A percentile compares a stretch with the other conserved stretches of the same genome.
phyloP scores from a whole-genome alignment of 2,888 invertebrate genomes.

The Bedellia somnulentella region DNA sequence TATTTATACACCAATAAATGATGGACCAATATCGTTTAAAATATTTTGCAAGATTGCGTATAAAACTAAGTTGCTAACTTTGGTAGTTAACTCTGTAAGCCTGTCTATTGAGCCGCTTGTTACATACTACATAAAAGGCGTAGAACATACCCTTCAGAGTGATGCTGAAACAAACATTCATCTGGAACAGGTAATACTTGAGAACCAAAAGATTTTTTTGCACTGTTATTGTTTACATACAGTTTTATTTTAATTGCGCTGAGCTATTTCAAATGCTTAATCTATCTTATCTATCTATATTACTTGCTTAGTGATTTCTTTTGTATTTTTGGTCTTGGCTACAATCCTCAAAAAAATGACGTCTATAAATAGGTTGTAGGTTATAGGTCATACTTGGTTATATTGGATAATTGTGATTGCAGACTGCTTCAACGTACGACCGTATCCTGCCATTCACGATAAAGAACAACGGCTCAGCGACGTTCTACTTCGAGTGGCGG shows the following conservation, averaged over 20 bases:
- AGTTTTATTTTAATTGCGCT: no score
- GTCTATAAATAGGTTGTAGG: no score
- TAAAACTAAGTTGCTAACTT: slow-evolving; percentile 45
- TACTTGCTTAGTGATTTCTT: no score
- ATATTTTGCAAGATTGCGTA: slow-evolving; percentile 57
- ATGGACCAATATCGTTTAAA: slow-evolving; percentile 57
- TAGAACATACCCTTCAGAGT: slow-evolving; percentile 31
- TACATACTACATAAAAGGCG: slow-evolving; percentile 39
- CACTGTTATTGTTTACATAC: no score
- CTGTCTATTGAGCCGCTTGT: slow-evolving; percentile 53
- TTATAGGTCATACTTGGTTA: no score
- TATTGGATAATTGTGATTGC: no score
- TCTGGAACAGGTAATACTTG: slow-evolving; percentile 36
- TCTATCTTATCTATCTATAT: background rate
- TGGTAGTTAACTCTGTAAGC: slow-evolving; percentile 55
- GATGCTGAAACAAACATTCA: slow-evolving; percentile 40
- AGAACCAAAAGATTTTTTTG: no score
- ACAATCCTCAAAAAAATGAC: no score
- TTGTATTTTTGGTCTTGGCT: no score
- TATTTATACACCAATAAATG: slow-evolving; percentile 50
- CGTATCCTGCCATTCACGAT: slow-evolving; percentile 36
- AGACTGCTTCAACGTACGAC: slow-evolving; percentile 49
- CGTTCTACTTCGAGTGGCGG: slow-evolving; percentile 43
- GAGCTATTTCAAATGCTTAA: background rate
- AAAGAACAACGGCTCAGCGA: slow-evolving; percentile 43